Conservation (phyloP, 1,140 invertebrate species). For the Triops cancriformis region DNA sequence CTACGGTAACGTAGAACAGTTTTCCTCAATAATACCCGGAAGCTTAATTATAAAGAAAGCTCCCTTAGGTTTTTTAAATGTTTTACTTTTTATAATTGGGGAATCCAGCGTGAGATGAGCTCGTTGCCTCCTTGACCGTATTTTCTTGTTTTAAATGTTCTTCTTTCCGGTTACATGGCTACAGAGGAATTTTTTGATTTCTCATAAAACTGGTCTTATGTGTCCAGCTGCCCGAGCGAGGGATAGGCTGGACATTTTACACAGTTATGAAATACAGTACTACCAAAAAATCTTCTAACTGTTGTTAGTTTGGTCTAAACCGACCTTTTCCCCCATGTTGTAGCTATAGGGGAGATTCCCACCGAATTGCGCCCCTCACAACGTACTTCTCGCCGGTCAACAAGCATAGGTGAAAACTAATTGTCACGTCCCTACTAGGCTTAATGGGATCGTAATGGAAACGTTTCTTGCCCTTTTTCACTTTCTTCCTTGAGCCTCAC, state of each 20-base stretch:
- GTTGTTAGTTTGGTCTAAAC: background rate
- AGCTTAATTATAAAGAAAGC: background rate
- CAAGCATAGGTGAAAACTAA: too few species aligned
- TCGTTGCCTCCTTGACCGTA: too few species aligned
- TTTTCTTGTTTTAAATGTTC: background rate
- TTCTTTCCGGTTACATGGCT: background rate
- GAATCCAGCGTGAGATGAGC: too few species aligned
- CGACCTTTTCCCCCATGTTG: too few species aligned
- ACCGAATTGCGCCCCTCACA: too few species aligned
- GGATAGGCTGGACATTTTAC: background rate
- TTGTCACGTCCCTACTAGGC: too few species aligned
- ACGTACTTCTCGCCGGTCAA: too few species aligned
- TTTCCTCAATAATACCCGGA: background rate
- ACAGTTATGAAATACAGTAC: background rate
- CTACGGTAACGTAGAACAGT: background rate
- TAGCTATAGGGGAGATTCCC: too few species aligned
- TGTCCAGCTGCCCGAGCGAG: background rate
- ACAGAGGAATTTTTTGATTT: background rate
- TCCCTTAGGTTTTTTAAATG: background rate
- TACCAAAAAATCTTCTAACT: background rate
- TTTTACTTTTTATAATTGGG: background rate
- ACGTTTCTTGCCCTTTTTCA: too few species aligned
- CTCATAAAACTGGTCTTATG: background rate
- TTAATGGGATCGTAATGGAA: too few species aligned
- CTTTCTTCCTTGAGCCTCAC: too few species aligned